These are phyloP conservation scores for Oceanites oceanicus DNA, from an alignment of 2,113 vertebrate species.

Conservation along the genomic window DNA sequence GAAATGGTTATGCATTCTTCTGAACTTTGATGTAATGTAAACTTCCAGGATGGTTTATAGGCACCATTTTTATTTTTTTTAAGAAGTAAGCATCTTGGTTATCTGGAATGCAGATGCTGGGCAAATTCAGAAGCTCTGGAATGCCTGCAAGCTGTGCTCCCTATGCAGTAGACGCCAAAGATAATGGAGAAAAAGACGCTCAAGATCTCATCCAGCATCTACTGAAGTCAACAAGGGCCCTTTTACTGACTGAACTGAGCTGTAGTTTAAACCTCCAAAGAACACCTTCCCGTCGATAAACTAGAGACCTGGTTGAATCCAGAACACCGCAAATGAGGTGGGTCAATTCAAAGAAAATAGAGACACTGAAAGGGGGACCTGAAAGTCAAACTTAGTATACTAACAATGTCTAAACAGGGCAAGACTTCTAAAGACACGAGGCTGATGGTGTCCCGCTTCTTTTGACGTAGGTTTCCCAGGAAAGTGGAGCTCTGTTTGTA, in stretches of 20 bases:
- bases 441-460: background rate
- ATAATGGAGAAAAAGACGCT: conserved; percentile 10
- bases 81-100: conserved; percentile 29
- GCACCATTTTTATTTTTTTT: background rate
- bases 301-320: background rate
- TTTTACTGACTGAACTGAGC: background rate
- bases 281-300: background rate
- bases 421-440: background rate
- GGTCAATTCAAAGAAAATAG: background rate
- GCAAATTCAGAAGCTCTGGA: conserved; percentile 64
- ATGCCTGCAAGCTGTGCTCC: conserved; percentile 56
- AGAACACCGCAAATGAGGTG: background rate
- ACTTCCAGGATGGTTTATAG: conserved; percentile 55
- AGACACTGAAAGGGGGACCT: background rate
- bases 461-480: background rate
- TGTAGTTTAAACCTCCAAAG: background rate
- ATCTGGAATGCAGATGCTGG: conserved; percentile 69
- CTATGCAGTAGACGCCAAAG: conserved; percentile 53
- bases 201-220: background rate
- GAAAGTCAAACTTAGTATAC: background rate
- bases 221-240: background rate
- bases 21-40: conserved; percentile 51
- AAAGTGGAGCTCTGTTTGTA: background rate
- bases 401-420: background rate
- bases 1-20: conserved; percentile 39